Base-by-base conservation (phyloP, 1,140 invertebrate genomes). In the Thrips palmi region DNA sequence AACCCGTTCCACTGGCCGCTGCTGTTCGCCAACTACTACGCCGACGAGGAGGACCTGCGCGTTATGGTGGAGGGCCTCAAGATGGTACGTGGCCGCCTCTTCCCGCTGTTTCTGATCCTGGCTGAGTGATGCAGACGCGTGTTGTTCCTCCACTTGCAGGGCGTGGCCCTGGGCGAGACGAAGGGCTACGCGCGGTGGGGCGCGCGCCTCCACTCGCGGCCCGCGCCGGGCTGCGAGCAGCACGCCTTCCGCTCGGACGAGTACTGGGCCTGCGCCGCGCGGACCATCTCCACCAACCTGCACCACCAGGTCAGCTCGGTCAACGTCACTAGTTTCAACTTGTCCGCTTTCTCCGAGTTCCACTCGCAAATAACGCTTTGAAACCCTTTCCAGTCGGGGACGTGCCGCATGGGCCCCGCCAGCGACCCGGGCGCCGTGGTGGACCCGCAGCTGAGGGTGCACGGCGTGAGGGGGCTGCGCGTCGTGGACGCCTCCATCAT, bases 401-500 rank as follows among this genome's bases (percentile, higher is more conserved):
- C 56, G 6, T 57, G 55, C 34, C 52, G 47, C 39, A 87, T 87
- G 83, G 82, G 83, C 0, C 69, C 74, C 0, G 15, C 43, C 1
- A 52, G 46, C 1, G 80, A 86, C 54, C 49, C 58, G 2, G 51
- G 58, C 20, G 71, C 80, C 1, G 81, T 88, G 0, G 82, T 89
- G 0, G 70, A 80, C 53, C 63, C 70, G 0, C 53, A 74, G 35
- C 54, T 89, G 1, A 65, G 58, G 49, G 74, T 87, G 0, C 57
- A 77, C 42, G 79, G 79, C 0, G 50, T 82, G 1, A 50, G 57
- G n/a, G 64, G 65, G 17, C 54, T 87, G 20, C 60, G 83, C 23
- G 77, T 86, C 1, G 70, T 68, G 0, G 82, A 88, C 53, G 70
- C 68, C 24, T 80, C 78, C 28, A 58, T 87, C 0, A 79, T 86